Evolutionary conservation across 2,113 vertebrate species (phyloP), one percentile per base, ranked within the genome.

Genomic region (Bujurquina vittata): DNA sequence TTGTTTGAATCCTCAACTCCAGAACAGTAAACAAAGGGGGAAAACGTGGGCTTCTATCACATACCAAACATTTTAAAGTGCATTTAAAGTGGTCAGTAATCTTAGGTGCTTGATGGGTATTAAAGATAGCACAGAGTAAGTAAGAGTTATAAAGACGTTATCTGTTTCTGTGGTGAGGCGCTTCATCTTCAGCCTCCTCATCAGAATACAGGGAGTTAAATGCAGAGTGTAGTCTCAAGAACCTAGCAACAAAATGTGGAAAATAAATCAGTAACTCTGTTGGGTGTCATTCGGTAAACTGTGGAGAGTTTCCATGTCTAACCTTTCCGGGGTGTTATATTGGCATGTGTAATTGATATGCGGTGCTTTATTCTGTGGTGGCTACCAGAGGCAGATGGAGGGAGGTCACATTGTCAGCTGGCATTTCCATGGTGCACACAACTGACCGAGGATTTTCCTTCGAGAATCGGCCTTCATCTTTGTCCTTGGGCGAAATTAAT

Each of bases 361-460:
- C 87, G 75, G 54, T 40, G 80, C 35, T 79, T 75, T 67, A 82
- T 84, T 89, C 87, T 90, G 85, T 60, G 69, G 86, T 81, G 88
- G 81, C 82, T 37, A 22, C 72, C 69, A 55, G 74, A 67, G 86
- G 87, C 92, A 93, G 92, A 93, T 94, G 91, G 80, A 69, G 43
- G 72, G 87, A 88, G 93, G 93, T 93, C 91, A 91, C 82, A 81
- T 65, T 88, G 84, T 87, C 88, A 91, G 84, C 83, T 91, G 93
- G 83, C 87, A 92, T 93, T 92, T 95, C 76, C 20, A 75, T 23
- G 17, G 76, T 73, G 81, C 61, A 88, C 76, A 85, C 84, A 79
- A 88, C 73, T 86, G 86, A 85, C 87, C 62, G 3, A 78, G 61
- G 75, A 65, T 79, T 78, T 72, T 88, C 84, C 83, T 86, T 40